Percentiles rank a stretch among this genome's conserved stretches.
Evolutionary conservation across 2,888 invertebrate species (phyloP).

Genomic region (Boloria euphrosyne): DNA sequence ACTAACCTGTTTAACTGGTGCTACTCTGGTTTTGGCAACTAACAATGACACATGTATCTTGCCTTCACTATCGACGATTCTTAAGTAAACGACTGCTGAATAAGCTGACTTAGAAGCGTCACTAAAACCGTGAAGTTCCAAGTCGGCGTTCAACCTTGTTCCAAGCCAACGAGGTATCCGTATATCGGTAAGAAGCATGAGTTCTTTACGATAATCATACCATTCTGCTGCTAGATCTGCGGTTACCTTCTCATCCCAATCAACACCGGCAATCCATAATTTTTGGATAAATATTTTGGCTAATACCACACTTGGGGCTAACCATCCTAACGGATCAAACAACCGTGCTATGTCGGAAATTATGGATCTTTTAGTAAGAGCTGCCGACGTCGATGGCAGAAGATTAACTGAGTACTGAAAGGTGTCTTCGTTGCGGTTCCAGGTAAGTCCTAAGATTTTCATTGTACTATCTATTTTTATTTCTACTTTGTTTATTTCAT

Average conservation of each 20-base stretch:
- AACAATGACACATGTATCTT: constrained; percentile 3
- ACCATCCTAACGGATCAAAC: constrained; percentile 49
- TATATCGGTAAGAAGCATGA: constrained; percentile 25
- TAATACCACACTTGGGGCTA: constrained; percentile 42
- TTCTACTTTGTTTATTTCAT: neutral
- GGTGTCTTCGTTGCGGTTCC: constrained; percentile 14
- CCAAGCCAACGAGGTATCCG: constrained; percentile 37
- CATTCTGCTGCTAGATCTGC: constrained; percentile 37
- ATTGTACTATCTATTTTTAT: constrained; percentile 11
- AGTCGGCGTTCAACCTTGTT: constrained; percentile 5
- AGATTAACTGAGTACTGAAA: constrained; percentile 19
- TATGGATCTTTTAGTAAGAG: constrained; percentile 27
- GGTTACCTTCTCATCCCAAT: constrained; percentile 46
- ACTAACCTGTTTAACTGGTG: constrained; percentile 32
- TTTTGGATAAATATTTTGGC: constrained; percentile 48
- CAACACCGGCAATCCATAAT: constrained; percentile 46
- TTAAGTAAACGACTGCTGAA: constrained; percentile 31
- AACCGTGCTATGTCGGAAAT: constrained; percentile 35
- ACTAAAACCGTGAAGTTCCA: constrained; percentile 42
- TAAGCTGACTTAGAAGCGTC: constrained; percentile 40
- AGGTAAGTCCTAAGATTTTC: constrained; percentile 30
- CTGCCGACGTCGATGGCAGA: neutral
- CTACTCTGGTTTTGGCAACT: constrained; percentile 31
- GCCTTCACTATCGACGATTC: neutral
- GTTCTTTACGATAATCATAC: constrained; percentile 33